phyloP scores from a whole-genome alignment of 2,113 vertebrate species.

The Rynchops niger region DNA sequence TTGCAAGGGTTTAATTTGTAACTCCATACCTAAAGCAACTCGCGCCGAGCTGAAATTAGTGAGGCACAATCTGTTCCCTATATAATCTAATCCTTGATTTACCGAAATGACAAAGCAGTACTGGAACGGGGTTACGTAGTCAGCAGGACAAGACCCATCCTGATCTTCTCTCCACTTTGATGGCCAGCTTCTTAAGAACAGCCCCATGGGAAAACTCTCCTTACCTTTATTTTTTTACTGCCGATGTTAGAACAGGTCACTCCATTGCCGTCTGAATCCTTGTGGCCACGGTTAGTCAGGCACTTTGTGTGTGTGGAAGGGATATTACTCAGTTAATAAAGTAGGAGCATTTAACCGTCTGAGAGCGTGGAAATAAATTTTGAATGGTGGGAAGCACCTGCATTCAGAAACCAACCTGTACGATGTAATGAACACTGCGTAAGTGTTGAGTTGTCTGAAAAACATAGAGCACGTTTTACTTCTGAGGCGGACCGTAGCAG shows the following conservation, averaged over 20 bases:
- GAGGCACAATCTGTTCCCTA: not conserved
- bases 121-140: not conserved
- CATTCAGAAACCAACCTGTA: not conserved
- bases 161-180: not conserved
- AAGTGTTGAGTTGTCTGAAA: not conserved
- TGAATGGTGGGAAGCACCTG: slow-evolving; percentile 29
- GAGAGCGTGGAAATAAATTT: not conserved
- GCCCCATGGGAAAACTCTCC: not conserved
- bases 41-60: not conserved
- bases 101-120: not conserved
- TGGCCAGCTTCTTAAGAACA: not conserved
- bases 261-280: not conserved
- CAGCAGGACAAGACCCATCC: not conserved
- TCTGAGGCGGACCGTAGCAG: not conserved
- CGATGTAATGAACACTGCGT: not conserved
- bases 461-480: rapidly evolving
- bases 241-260: not conserved
- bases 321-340: not conserved
- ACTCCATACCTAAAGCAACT: not conserved
- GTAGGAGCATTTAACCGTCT: not conserved
- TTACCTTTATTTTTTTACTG: not conserved
- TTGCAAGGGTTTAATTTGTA: not conserved
- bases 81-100: not conserved
- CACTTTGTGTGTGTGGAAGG: not conserved
- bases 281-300: not conserved